Evolutionary conservation across 2,113 vertebrate species (phyloP), one percentile per base, ranked within the genome.

Genomic region (Pluvialis apricaria): DNA sequence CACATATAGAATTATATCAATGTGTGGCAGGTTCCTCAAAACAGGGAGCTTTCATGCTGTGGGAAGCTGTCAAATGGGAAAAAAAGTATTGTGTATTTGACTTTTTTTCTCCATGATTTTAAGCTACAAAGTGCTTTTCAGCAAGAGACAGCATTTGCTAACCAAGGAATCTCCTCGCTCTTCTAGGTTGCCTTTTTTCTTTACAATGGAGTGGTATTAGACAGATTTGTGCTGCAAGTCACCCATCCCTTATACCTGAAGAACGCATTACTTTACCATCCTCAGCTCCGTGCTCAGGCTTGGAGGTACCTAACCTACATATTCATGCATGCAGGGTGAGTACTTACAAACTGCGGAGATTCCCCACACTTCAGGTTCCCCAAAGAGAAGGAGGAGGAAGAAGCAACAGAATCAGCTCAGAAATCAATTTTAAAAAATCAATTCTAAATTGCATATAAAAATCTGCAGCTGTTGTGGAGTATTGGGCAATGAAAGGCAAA

Each of bases 281-380:
- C 99, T 13, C 99, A 99, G 97, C 98, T 99, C 55, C 98, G 99
- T 58, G 98, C 98, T 4, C 99, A 99, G 97, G 99, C 98, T 73
- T 99, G 99, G 99, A 98, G 99, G 83, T 99, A 99, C 97, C 98
- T 99, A 97, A 99, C 99, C 68, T 99, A 99, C 97, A 98, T 99
- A 97, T 99, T 99, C 98, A 99, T 99, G 99, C 99, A 99, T 34
- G 98, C 99, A 10, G 99, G 99, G 99, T 99, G 96, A 99, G 99
- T 98, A 82, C 83, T 90, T 26, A 20, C 72, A 62, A 83, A 82
- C 77, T 55, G 22, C 4, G 5, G 38, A 89, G 64, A 34, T 81
- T 66, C 29, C 42, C 52, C 70, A 64, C 51, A 51, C 29, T 28
- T 93, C 51, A 73, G 34, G 24, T 36, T 91, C 61, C 57, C 19